Evolutionary conservation across 2,113 vertebrate species (phyloP), one percentile per base, ranked within the genome.

Genomic region (Ramphastos sulfuratus): DNA sequence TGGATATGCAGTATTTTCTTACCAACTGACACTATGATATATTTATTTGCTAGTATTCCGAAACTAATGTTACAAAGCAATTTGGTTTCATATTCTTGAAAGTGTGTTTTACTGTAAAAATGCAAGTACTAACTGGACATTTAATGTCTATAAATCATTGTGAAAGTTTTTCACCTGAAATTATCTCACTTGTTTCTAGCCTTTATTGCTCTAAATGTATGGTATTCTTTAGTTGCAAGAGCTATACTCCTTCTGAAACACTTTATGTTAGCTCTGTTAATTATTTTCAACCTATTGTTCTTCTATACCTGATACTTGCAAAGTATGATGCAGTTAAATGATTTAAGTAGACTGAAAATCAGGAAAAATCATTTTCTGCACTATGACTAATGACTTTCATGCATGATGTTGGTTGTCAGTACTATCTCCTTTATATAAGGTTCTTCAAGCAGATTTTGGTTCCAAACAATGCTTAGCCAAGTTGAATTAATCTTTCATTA

Each of bases 401-500:
- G 72, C 5, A 23, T 35, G 20, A 59, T 44, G 15, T 61, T 91
- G 91, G 52, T 50, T 56, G 30, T 27, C n/a, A 78, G 6, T 39
- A 39, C 66, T 93, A 54, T 76, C 35, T 83, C 54, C 35, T 58
- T 25, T 19, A 77, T 30, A 72, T 50, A 76, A 89, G 64, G 70
- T 61, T 87, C 50, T 55, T 88, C 55, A 85, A 60, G 4, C 14
- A 55, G 24, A 77, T 79, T 71, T 91, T 65, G 54, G 18, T 67
- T 95, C 59, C 52, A 63, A 89, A 82, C 9, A 67, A 37, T 61
- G 21, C 24, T 86, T 72, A 79, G 48, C 14, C 33, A 79, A 87
- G 94, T 83, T 67, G 46, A 89, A 95, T 84, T 84, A 92, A 84
- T 90, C 92, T 96, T 94, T 94, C 70, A 94, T 95, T 61, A 59